A percentile compares a stretch with the other conserved stretches of the same genome.
These are phyloP conservation scores for Drosophila albomicans DNA, from an alignment of 1,140 invertebrate genomes.

Conservation along the genomic window DNA sequence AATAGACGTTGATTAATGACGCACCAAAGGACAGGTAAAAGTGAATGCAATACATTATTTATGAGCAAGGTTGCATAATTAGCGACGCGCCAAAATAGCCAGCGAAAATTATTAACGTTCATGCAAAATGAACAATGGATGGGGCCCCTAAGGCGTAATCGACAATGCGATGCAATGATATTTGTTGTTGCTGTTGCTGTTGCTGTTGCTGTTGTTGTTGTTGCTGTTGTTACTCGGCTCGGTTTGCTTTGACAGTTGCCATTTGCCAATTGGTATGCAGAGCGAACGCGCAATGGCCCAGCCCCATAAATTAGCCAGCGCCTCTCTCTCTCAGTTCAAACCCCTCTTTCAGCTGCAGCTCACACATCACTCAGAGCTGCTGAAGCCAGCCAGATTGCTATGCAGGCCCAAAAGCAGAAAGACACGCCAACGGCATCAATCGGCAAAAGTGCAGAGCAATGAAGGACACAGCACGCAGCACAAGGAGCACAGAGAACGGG, in stretches of 20 bases:
- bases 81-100: slow-evolving; percentile 49
- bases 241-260: slow-evolving; percentile 66
- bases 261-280: slow-evolving; percentile 62
- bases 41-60: slow-evolving; percentile 65
- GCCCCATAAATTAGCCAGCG: slow-evolving; percentile 62
- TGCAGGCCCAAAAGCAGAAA: slow-evolving; percentile 54
- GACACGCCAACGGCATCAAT: slow-evolving; percentile 77
- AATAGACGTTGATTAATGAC: slow-evolving; percentile 76
- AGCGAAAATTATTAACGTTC: slow-evolving; percentile 57
- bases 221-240: slow-evolving; percentile 21
- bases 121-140: slow-evolving; percentile 8
- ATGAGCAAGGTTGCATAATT: slow-evolving; percentile 65
- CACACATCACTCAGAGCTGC: slow-evolving; percentile 59
- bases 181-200: slow-evolving; percentile 44
- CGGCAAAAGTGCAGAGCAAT: slow-evolving; percentile 61
- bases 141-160: slow-evolving; percentile 6
- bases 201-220: neutral
- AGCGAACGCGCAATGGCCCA: slow-evolving; percentile 32
- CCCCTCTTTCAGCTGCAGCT: neutral
- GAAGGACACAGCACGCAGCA: slow-evolving; percentile 18
- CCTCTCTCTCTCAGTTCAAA: neutral
- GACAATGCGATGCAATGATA: slow-evolving; percentile 61
- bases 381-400: slow-evolving; percentile 4
- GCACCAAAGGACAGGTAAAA: slow-evolving; percentile 68
- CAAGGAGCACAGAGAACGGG: neutral